Evolutionary conservation across 2,113 vertebrate genomes (phyloP).

Genomic region (Epinephelus cyanopodus): DNA sequence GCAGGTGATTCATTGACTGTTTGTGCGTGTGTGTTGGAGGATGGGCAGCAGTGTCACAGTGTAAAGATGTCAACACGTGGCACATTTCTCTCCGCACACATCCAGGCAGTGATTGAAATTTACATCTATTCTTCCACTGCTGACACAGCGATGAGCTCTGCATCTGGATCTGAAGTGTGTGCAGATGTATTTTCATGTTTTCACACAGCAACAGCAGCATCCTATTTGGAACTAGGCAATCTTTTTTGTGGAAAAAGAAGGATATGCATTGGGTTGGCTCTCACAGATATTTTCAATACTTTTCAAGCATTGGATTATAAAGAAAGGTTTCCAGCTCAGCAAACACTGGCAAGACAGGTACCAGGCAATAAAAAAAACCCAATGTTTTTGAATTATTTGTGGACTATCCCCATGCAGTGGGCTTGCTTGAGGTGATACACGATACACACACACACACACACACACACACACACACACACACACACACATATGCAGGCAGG

Average conservation of each 20-base stretch:
- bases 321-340: not conserved
- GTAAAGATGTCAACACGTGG: constrained; percentile 11
- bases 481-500: constrained; percentile 8
- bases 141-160: constrained; percentile 12
- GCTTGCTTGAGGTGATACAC: constrained; percentile 46
- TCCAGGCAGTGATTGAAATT: constrained; percentile 14
- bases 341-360: not conserved
- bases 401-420: constrained; percentile 19
- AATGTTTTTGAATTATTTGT: constrained; percentile 28
- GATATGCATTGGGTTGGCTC: not conserved
- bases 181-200: constrained; percentile 9
- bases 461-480: constrained; percentile 20
- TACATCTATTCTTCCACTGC: constrained; percentile 21
- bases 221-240: constrained; percentile 23
- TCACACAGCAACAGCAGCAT: constrained; percentile 4
- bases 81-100: not conserved
- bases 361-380: constrained; percentile 6
- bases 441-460: constrained; percentile 11
- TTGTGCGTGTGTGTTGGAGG: constrained; percentile 2
- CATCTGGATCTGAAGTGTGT: constrained; percentile 8
- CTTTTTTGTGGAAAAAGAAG: not conserved
- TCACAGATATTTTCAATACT: not conserved
- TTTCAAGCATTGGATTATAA: constrained; percentile 7
- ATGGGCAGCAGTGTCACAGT: constrained; percentile 17
- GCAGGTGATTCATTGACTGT: constrained; percentile 50